Conservation (phyloP, 2,797 vertebrate species). For the Phoxinus dragarum region DNA sequence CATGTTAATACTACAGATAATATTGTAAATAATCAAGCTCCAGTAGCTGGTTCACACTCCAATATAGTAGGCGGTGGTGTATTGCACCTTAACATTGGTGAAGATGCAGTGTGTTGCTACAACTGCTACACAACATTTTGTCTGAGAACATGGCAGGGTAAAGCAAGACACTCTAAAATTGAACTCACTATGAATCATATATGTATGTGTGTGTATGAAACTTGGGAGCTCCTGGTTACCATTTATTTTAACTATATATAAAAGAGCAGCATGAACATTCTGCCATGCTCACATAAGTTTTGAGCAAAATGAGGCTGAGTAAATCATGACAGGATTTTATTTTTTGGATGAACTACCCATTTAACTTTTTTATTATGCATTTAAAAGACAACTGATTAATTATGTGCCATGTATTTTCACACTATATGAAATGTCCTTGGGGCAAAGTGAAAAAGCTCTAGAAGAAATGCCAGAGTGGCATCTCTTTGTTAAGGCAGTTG, state of each 20-base stretch:
- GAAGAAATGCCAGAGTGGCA: conserved; percentile 21
- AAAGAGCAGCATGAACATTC: neutral
- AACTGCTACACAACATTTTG: too few species aligned
- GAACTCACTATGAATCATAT: too few species aligned
- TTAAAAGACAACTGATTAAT: conserved; percentile 39
- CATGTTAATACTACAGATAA: too few species aligned
- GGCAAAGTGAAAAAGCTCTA: conserved; percentile 16
- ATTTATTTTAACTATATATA: neutral
- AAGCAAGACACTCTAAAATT: too few species aligned
- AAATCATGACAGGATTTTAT: neutral
- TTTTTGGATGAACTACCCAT: neutral
- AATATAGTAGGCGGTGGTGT: too few species aligned
- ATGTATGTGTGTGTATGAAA: neutral
- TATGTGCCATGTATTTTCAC: conserved; percentile 24
- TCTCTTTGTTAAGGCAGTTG: conserved; percentile 18
- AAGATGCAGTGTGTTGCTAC: too few species aligned
- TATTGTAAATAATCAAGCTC: too few species aligned
- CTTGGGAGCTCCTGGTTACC: neutral
- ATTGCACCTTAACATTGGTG: too few species aligned
- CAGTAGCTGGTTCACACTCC: too few species aligned
- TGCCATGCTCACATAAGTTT: neutral
- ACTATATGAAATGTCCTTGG: conserved; percentile 39
- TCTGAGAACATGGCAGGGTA: too few species aligned
- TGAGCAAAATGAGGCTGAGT: neutral
- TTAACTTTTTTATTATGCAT: conserved; percentile 9